Base-by-base conservation (phyloP, 2,797 vertebrate genomes). In the Leptoclinus maculatus region DNA sequence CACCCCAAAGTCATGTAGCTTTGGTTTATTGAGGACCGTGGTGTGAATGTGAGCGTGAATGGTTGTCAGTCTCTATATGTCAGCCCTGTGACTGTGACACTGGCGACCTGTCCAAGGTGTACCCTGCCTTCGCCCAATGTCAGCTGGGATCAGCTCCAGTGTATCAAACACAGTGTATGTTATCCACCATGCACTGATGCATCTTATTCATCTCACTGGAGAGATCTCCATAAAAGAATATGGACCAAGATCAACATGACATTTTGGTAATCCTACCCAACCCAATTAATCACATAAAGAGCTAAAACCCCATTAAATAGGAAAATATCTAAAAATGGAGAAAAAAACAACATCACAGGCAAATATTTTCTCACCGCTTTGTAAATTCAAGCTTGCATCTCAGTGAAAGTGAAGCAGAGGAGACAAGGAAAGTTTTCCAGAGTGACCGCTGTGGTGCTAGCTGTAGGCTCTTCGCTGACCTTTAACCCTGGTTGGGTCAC, bases 381-480 rank as follows among this genome's bases (percentile, higher is more conserved):
- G 41, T 74, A 32, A 74, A 62, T 39, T 80, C 47, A 32, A 13
- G 21, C 58, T 73, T 72, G 17, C 11, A 19, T 57, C n/a, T 65
- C 21, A 43, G 53, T 65, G 16, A 83, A 74, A 58, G 71, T 71
- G 59, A 79, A 62, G 65, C 19, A 65, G 39, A 81, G 59, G 63
- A 76, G 68, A 88, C 47, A 72, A 71, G 39, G 34, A 76, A 79
- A 88, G 49, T 82, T 87, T 79, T 74, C 32, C 29, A 38, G 41
- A 76, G 78, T 82, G 73, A 81, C 72, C 17, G 21, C 76, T 80
- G 32, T 79, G 63, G 49, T 78, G 47, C 54, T 80, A 7, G 75
- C 88, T 87, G 59, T 70, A 54, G 87, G 90, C 87, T 70, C 38
- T 29, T 1, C n/a, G 72, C 60, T 76, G 82, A 82, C 86, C 88